Evolutionary conservation across 1,140 invertebrate genomes (phyloP), one percentile per base, ranked within the genome.

Genomic region (Eubasilissa regina): DNA sequence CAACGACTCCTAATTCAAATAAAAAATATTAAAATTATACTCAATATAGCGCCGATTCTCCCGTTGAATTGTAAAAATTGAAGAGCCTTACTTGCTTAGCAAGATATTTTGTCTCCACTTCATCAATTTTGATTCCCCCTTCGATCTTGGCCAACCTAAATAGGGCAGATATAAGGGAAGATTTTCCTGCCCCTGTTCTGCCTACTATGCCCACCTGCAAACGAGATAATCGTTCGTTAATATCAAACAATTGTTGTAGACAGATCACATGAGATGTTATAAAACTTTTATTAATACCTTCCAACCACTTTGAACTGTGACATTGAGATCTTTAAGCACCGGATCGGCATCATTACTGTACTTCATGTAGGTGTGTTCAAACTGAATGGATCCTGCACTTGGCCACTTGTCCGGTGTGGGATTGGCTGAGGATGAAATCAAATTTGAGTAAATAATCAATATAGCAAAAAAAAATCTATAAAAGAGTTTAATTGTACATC

Each of bases 181-280:
- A 95, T 86, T 97, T 97, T 43, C 96, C 96, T 70, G 96, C 95
- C 0, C 96, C 96, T 10, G 94, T 95, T 83, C 94, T 87, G 7
- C 95, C 95, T 58, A 95, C 94, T 79, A 96, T 94, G 8, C 94
- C 93, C 72, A 95, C 89, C 91, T 93, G 17, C 82, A 72, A 77
- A 12, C 7, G 78, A 64, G 21, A 58, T 58, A 58, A 19, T 6
- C 12, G 13, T 62, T n/a, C 25, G 6, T 35, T 35, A 6, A 35
- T 35, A 35, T 35, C 25, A n/a, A n/a, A n/a, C n/a, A n/a, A n/a
- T n/a, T n/a, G n/a, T n/a, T n/a, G n/a, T n/a, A n/a, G n/a, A n/a
- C n/a, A n/a, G n/a, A n/a, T n/a, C n/a, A n/a, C n/a, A n/a, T n/a
- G n/a, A n/a, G n/a, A n/a, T n/a, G n/a, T n/a, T n/a, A n/a, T n/a